Percentiles rank a stretch among this genome's conserved stretches.
phyloP scores from a whole-genome alignment of 2,113 vertebrate species.

The Ahaetulla prasina region DNA sequence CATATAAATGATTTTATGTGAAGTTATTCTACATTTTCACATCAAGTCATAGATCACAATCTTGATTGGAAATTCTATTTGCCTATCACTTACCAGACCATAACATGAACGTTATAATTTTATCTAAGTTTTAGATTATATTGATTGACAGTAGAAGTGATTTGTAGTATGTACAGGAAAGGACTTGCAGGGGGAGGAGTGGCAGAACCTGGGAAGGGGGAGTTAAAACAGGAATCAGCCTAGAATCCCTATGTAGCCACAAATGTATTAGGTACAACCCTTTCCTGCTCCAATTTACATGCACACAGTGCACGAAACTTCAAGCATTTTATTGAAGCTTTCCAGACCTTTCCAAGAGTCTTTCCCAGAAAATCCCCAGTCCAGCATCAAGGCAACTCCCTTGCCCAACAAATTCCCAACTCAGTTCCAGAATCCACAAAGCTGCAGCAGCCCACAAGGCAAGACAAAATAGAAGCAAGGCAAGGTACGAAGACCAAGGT shows the following conservation, averaged over 20 bases:
- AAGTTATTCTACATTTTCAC: neutral
- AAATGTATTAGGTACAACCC: neutral
- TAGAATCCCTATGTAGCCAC: neutral
- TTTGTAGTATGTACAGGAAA: neutral
- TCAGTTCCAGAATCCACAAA: neutral
- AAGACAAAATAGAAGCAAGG: neutral
- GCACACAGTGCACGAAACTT: neutral
- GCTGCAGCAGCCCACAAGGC: neutral
- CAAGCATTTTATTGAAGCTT: neutral
- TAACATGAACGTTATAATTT: neutral
- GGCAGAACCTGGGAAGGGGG: neutral
- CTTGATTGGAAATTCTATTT: neutral
- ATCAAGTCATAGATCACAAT: neutral
- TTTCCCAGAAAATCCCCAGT: neutral
- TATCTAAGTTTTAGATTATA: neutral
- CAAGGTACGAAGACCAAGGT: neutral
- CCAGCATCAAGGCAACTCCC: neutral
- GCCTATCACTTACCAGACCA: neutral
- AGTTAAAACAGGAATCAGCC: neutral
- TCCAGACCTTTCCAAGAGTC: neutral
- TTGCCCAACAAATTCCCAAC: neutral
- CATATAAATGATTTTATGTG: neutral
- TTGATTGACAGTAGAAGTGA: neutral
- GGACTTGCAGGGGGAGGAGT: neutral
- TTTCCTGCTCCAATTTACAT: neutral